Conservation (phyloP, 2,113 vertebrate genomes). For the Triplophysa tibetana region DNA sequence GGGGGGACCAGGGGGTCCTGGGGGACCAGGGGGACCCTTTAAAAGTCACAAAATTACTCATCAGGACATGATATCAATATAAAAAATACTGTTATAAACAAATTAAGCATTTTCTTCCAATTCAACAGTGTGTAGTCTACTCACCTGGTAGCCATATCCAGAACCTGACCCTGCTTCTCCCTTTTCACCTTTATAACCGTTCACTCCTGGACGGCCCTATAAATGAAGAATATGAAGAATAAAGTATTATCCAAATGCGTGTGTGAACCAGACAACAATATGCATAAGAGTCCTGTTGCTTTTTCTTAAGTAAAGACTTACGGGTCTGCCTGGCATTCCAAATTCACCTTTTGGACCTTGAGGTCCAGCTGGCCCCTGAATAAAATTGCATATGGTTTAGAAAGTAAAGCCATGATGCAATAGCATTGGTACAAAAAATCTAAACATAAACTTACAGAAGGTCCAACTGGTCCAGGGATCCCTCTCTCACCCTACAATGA, state of each 20-base stretch:
- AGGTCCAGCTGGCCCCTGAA: slow-evolving; percentile 80
- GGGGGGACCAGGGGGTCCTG: slow-evolving; percentile 80
- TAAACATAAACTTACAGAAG: slow-evolving; percentile 55
- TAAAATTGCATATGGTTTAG: background rate
- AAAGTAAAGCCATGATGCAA: background rate
- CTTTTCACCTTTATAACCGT: slow-evolving; percentile 87
- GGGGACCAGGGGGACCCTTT: slow-evolving; percentile 72
- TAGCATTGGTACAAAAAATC: background rate
- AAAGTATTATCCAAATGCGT: background rate
- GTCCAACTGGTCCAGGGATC: slow-evolving; percentile 68
- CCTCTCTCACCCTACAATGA: slow-evolving; percentile 71
- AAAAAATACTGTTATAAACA: background rate
- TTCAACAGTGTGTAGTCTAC: slow-evolving; percentile 49
- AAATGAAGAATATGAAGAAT: too few relatives aligned
- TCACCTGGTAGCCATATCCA: slow-evolving; percentile 74
- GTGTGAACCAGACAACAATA: background rate
- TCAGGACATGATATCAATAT: background rate
- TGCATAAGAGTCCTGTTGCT: background rate
- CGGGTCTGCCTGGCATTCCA: slow-evolving; percentile 90
- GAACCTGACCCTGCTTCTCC: slow-evolving; percentile 74
- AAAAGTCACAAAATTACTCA: slow-evolving; percentile 15
- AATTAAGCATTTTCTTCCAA: background rate
- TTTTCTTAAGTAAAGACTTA: slow-evolving; percentile 66
- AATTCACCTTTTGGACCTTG: slow-evolving; percentile 90
- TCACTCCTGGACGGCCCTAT: slow-evolving; percentile 91